Evolutionary conservation across 2,113 vertebrate species (phyloP).

Genomic region (Megaceryle torquata): DNA sequence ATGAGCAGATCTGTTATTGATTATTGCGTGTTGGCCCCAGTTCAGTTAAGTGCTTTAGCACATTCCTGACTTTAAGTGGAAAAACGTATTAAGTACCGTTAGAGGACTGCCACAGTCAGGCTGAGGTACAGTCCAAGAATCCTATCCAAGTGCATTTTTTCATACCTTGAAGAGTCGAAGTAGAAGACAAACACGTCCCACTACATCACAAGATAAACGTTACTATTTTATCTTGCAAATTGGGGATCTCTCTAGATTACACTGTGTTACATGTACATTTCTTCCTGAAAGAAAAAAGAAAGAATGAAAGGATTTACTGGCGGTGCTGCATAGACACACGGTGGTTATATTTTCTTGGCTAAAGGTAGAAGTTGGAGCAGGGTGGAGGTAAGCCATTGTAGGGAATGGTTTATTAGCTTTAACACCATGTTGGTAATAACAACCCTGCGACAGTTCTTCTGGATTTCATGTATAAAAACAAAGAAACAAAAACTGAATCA

Average conservation of each 20-base stretch:
- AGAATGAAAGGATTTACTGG: neutral
- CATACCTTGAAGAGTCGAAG: neutral
- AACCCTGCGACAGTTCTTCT: neutral
- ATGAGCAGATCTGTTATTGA: neutral
- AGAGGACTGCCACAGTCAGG: neutral
- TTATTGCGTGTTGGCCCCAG: neutral
- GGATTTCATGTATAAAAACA: neutral
- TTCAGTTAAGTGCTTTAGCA: neutral
- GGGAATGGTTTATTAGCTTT: neutral
- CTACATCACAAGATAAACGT: neutral
- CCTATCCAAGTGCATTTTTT: neutral
- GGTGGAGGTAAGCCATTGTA: neutral
- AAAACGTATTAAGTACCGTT: neutral
- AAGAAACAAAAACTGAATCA: neutral
- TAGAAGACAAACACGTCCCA: neutral
- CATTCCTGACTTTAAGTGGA: neutral
- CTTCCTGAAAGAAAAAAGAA: neutral
- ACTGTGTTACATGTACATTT: neutral
- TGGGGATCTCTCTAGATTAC: neutral
- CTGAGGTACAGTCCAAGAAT: neutral
- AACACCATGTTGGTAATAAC: neutral
- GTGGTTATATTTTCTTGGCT: neutral
- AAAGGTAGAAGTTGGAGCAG: neutral
- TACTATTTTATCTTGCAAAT: neutral
- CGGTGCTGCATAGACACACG: neutral